phyloP scores from a whole-genome alignment of 1,140 invertebrate genomes.

The Trachelipus rathkii region DNA sequence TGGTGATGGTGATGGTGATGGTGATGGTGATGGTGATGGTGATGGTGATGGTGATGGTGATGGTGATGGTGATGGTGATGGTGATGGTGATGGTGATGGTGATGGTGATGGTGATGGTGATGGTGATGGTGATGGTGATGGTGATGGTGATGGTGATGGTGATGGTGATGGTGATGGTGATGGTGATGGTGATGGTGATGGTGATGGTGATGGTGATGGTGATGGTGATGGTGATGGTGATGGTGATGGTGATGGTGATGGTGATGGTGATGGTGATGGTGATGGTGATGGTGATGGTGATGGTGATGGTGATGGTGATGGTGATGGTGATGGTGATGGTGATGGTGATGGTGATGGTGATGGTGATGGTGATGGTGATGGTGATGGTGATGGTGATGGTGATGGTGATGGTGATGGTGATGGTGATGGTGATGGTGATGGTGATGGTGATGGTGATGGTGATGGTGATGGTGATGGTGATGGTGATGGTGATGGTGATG shows the following conservation, averaged over 20 bases:
- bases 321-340: slow-evolving; percentile 8
- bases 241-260: slow-evolving; percentile 7
- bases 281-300: slow-evolving; percentile 8
- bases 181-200: slow-evolving; percentile 8
- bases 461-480: not conserved
- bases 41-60: slow-evolving; percentile 8
- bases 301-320: slow-evolving; percentile 8
- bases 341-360: slow-evolving; percentile 8
- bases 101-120: slow-evolving; percentile 8
- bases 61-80: slow-evolving; percentile 8
- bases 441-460: slow-evolving; percentile 8
- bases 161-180: slow-evolving; percentile 8
- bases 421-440: no score
- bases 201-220: slow-evolving; percentile 8
- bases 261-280: slow-evolving; percentile 8
- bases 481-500: slow-evolving; percentile 3
- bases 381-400: slow-evolving; percentile 8
- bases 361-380: slow-evolving; percentile 4
- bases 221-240: slow-evolving; percentile 8
- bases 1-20: slow-evolving; percentile 8
- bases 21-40: slow-evolving; percentile 8
- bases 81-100: slow-evolving; percentile 8
- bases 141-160: slow-evolving; percentile 8
- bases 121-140: slow-evolving; percentile 8
- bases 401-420: slow-evolving; percentile 8